phyloP scores from a whole-genome alignment of 2,888 invertebrate genomes.

The Dryobota labecula region DNA sequence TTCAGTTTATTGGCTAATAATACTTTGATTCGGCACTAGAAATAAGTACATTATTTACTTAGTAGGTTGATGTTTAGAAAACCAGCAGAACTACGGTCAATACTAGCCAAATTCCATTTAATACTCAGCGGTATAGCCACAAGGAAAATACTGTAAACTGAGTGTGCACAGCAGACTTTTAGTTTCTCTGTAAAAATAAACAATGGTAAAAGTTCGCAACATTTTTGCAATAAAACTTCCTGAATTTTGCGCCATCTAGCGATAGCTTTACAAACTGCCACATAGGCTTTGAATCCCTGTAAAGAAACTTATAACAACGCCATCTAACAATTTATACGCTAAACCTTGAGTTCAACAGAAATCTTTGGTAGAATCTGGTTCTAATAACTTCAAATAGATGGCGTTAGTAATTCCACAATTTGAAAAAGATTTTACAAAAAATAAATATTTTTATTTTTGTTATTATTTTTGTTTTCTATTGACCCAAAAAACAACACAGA shows the following conservation, averaged over 20 bases:
- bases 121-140: conserved; percentile 60
- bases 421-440: fast-evolving
- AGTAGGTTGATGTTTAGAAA: background rate
- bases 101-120: conserved; percentile 40
- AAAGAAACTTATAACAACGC: background rate
- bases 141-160: conserved; percentile 53
- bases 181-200: conserved; percentile 38
- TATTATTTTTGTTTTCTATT: background rate
- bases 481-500: background rate
- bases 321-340: conserved; percentile 21
- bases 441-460: background rate
- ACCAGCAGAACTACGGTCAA: background rate
- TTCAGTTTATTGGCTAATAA: background rate
- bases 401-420: conserved; percentile 38
- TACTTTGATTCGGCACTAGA: background rate
- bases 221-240: background rate
- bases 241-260: conserved; percentile 36
- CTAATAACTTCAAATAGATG: conserved; percentile 37
- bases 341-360: background rate
- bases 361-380: background rate
- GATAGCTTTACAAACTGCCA: background rate
- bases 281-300: fast-evolving
- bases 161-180: conserved; percentile 72
- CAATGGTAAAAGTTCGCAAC: background rate
- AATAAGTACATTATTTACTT: background rate